Evolutionary conservation across 1,140 invertebrate species (phyloP), one percentile per base, ranked within the genome.

Genomic region (Drosophila simulans): DNA sequence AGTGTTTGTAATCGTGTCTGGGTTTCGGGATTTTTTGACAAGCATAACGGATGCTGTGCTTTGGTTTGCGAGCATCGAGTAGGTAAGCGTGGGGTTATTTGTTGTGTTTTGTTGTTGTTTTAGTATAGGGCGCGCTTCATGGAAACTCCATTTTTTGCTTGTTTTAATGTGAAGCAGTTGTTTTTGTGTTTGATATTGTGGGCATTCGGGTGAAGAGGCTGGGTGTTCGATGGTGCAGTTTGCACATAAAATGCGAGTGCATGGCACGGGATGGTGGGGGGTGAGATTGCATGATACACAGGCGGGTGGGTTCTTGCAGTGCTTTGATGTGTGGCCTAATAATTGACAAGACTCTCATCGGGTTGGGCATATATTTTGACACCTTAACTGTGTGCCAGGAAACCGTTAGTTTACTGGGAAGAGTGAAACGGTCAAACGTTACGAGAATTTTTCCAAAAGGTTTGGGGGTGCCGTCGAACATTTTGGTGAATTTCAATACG

Each of bases 71-170:
- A 17, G 0, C 0, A 1, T 17, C 17, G 17, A 56, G 25, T 45
- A 59, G 7, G 57, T 25, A 13, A 17, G 45, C 35, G 22, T 49
- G 34, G 35, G 52, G 15, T 52, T 54, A 13, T 34, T 35, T 49
- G 52, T 56, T 37, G 49, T 58, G 40, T 31, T 59, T 59, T 40
- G 8, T 62, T 62, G 13, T 55, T 70, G 43, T 70, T 62, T 51
- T 37, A 59, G 25, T 20, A 70, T 45, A 3, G 45, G 53, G 43
- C 46, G 34, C 39, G 68, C 59, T 71, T 71, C 59, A 20, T 59
- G 45, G 17, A 64, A 56, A 34, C 68, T 71, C 45, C 40, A 58
- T 52, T 71, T 64, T 22, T 71, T 64, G 25, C 10, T 68, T 1
- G 56, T 57, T 57, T 25, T 48, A 1, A 48, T 48, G 12, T 48